A percentile compares a stretch with the other conserved stretches of the same genome.
These are phyloP conservation scores for Antitype chi DNA, from an alignment of 2,888 invertebrate genomes.

Conservation along the genomic window DNA sequence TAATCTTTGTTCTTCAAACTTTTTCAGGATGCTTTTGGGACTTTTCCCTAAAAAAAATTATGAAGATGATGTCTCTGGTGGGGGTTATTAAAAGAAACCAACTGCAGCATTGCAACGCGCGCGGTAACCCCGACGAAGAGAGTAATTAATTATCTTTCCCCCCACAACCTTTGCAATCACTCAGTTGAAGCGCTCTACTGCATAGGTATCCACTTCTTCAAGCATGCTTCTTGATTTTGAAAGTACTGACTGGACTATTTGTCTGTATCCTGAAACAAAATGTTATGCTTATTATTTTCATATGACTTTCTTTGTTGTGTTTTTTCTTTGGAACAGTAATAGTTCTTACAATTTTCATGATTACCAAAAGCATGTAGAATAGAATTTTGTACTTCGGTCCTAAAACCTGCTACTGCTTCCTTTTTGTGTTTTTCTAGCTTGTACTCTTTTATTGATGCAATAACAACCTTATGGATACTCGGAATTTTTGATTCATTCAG, in stretches of 20 bases:
- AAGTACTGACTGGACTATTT: conserved; percentile 1
- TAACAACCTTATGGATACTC: not conserved
- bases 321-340: conserved; percentile 6
- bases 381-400: not conserved
- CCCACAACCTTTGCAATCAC: conserved; percentile 12
- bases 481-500: not conserved
- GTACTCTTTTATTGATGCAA: not conserved
- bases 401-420: not conserved
- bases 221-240: conserved; percentile 15
- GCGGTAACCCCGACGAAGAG: not conserved
- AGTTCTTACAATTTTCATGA: not conserved
- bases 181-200: conserved; percentile 11
- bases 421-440: not conserved
- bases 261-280: conserved; percentile 4
- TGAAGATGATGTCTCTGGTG: not conserved
- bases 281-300: not conserved
- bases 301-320: not conserved
- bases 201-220: too few relatives aligned
- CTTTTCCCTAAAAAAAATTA: not conserved
- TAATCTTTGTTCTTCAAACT: conserved; percentile 12
- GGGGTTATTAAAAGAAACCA: conserved; percentile 2
- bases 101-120: conserved; percentile 13
- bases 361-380: not conserved
- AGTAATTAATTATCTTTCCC: conserved; percentile 8
- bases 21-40: conserved; percentile 4